Evolutionary conservation across 1,140 invertebrate species (phyloP).

Genomic region (Drosophila equinoxialis): DNA sequence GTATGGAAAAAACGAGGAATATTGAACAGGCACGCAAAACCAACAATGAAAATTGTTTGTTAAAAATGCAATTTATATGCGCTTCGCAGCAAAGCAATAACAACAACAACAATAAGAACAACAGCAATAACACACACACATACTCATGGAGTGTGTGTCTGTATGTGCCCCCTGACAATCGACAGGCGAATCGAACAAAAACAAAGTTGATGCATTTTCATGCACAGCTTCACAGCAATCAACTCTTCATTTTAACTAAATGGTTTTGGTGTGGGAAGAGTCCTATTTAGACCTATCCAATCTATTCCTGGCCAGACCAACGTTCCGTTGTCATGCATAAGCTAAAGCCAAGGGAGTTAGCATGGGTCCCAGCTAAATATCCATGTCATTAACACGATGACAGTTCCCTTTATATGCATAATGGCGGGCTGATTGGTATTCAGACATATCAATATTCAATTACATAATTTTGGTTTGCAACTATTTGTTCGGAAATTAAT

Average conservation of each 20-base stretch:
- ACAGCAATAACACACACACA: slow-evolving; percentile 41
- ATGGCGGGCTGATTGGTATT: neutral
- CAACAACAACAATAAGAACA: slow-evolving; percentile 35
- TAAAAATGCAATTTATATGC: slow-evolving; percentile 80
- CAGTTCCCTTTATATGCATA: neutral
- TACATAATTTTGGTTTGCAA: too few species aligned
- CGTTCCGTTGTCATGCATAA: slow-evolving; percentile 1
- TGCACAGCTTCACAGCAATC: slow-evolving; percentile 73
- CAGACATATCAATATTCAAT: neutral
- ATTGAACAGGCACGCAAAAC: slow-evolving; percentile 39
- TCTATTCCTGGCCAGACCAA: too few species aligned
- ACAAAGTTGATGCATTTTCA: slow-evolving; percentile 67
- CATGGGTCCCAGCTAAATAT: neutral
- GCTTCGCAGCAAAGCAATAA: slow-evolving; percentile 49
- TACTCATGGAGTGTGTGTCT: slow-evolving; percentile 9
- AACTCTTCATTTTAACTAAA: slow-evolving; percentile 75
- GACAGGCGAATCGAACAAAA: slow-evolving; percentile 47
- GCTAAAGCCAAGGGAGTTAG: slow-evolving; percentile 2
- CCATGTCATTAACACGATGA: neutral
- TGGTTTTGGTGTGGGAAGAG: slow-evolving; percentile 33
- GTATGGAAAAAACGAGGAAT: slow-evolving; percentile 4
- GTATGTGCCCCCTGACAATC: slow-evolving; percentile 38
- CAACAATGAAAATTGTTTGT: slow-evolving; percentile 65
- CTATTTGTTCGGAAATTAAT: too few species aligned
- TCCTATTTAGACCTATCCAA: neutral